Evolutionary conservation across 2,888 invertebrate species (phyloP).

Genomic region (Diplolepis rosae): DNA sequence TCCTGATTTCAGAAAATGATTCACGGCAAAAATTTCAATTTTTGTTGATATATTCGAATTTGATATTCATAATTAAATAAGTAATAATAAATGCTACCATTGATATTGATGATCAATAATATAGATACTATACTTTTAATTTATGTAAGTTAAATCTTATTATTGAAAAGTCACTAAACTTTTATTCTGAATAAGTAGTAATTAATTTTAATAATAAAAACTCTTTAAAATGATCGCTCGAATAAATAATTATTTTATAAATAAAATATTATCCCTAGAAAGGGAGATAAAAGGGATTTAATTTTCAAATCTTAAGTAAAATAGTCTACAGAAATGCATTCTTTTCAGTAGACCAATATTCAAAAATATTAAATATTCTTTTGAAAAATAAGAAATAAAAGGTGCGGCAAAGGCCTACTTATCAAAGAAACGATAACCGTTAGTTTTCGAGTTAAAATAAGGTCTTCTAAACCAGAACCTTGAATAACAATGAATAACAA

Average conservation of each 20-base stretch:
- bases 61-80: no score
- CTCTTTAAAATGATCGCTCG: neutral
- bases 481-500: constrained; percentile 13
- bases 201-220: no score
- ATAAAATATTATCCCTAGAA: no score
- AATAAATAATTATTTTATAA: no score
- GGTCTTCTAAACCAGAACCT: neutral
- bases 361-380: neutral
- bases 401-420: neutral
- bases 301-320: neutral
- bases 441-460: neutral
- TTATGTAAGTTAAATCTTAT: no score
- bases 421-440: constrained; percentile 11
- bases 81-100: no score
- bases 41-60: no score
- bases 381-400: neutral
- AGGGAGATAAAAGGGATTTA: no score
- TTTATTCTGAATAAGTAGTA: no score
- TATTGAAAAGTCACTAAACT: no score
- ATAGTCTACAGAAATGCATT: neutral
- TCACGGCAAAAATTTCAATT: neutral
- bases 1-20: neutral
- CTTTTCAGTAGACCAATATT: neutral
- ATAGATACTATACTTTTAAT: no score
- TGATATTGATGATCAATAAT: no score